Conservation (phyloP, 2,888 invertebrate genomes). For the Phania funesta region DNA sequence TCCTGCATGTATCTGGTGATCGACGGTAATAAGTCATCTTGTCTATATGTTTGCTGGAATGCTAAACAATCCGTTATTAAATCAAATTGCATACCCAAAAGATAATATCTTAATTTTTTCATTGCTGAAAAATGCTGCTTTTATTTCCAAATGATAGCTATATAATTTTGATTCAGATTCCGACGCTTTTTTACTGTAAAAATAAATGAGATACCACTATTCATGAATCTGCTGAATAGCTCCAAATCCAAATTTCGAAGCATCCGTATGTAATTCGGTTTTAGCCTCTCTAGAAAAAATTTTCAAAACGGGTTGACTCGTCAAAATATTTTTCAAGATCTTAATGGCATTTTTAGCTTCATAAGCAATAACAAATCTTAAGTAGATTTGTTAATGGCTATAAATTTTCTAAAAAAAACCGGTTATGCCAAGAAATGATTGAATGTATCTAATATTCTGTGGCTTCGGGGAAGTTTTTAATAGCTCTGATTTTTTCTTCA, state of each 20-base stretch:
- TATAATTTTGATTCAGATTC: slow-evolving; percentile 28
- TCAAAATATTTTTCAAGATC: slow-evolving; percentile 36
- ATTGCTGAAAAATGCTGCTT: slow-evolving; percentile 66
- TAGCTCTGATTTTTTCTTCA: slow-evolving; percentile 30
- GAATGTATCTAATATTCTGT: slow-evolving; percentile 35
- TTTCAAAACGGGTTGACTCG: slow-evolving; percentile 36
- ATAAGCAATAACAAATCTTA: slow-evolving; percentile 8
- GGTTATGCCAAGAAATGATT: slow-evolving; percentile 46
- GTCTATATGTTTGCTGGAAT: slow-evolving; percentile 47
- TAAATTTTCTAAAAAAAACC: slow-evolving; percentile 57
- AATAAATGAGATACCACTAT: slow-evolving; percentile 56
- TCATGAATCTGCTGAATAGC: slow-evolving; percentile 46
- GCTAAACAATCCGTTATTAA: slow-evolving; percentile 45
- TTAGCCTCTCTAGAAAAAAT: slow-evolving; percentile 44
- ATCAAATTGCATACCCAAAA: slow-evolving; percentile 48
- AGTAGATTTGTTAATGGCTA: slow-evolving; percentile 51
- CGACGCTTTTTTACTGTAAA: slow-evolving; percentile 42
- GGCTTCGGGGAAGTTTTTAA: slow-evolving; percentile 38
- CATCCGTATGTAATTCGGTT: slow-evolving; percentile 65
- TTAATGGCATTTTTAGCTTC: slow-evolving; percentile 28
- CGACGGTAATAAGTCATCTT: slow-evolving; percentile 52
- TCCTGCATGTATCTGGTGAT: slow-evolving; percentile 64
- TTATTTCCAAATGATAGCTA: slow-evolving; percentile 68
- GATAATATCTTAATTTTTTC: slow-evolving; percentile 69
- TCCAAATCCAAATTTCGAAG: background rate